Conservation (phyloP, 2,113 vertebrate genomes). For the Grammomys dolichurus region DNA sequence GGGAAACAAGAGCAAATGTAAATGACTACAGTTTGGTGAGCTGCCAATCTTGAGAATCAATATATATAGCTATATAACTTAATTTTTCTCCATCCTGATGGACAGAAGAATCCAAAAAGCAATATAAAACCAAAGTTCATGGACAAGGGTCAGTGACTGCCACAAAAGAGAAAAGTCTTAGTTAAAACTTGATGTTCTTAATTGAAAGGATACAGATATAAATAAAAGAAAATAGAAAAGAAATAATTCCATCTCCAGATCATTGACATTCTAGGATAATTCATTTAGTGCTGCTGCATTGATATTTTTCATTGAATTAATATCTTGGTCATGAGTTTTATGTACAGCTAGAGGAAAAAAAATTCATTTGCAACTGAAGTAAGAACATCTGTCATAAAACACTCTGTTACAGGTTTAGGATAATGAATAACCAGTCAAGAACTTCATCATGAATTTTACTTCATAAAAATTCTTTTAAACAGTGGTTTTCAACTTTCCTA, state of each 20-base stretch:
- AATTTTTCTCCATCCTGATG: background rate
- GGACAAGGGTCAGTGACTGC: background rate
- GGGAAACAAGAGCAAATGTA: background rate
- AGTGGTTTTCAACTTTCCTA: background rate
- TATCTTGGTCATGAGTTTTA: background rate
- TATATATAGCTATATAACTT: background rate
- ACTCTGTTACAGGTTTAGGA: background rate
- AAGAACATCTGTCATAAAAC: background rate
- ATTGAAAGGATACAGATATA: background rate
- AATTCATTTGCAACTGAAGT: background rate
- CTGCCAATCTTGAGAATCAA: background rate
- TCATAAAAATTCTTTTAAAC: background rate
- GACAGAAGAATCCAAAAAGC: background rate
- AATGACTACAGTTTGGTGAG: background rate
- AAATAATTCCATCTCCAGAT: background rate
- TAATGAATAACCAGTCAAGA: background rate
- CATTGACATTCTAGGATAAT: background rate
- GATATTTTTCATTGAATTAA: background rate
- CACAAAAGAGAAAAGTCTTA: background rate
- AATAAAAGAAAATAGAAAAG: background rate
- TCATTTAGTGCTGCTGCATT: background rate
- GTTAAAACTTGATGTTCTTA: slow-evolving; percentile 42
- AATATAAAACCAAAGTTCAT: background rate
- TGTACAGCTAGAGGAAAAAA: background rate
- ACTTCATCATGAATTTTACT: background rate